A percentile compares a stretch with the other conserved stretches of the same genome.
phyloP scores from a whole-genome alignment of 2,113 vertebrate genomes.

The Sceloporus tristichus region DNA sequence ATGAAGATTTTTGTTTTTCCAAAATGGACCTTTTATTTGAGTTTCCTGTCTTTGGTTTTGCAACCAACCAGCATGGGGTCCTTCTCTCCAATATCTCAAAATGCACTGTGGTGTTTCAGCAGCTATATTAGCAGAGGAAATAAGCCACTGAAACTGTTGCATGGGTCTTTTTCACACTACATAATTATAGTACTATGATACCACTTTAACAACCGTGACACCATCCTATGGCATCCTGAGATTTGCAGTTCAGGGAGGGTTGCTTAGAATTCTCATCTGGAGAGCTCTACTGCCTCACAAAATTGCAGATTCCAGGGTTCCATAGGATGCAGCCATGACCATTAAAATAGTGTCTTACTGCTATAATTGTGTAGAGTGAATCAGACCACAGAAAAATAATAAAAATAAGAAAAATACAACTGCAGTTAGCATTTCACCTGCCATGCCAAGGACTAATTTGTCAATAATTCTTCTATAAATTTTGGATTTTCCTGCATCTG shows the following conservation, averaged over 20 bases:
- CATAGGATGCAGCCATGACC: no score
- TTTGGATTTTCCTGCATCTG: neutral
- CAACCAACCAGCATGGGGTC: constrained; percentile 21
- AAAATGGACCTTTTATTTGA: neutral
- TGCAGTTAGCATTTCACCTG: neutral
- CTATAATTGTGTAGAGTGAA: no score
- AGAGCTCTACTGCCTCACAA: no score
- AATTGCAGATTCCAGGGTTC: no score
- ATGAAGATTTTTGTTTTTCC: constrained; percentile 34
- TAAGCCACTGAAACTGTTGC: neutral
- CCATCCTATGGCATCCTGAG: no score
- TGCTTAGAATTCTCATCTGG: no score
- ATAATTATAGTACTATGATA: no score
- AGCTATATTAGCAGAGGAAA: constrained; percentile 3
- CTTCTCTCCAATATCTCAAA: constrained; percentile 50
- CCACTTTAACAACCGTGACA: no score
- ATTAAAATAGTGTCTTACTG: no score
- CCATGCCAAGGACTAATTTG: neutral
- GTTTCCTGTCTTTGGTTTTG: constrained; percentile 33
- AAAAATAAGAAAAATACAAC: neutral
- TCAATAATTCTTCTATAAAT: neutral
- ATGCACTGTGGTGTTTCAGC: constrained; percentile 32
- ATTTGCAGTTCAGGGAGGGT: no score
- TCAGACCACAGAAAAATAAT: neutral
- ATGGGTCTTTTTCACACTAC: no score